Percentiles rank a stretch among this genome's conserved stretches.
Evolutionary conservation across 2,797 vertebrate species (phyloP).

Genomic region (Aselliscus stoliczkanus): DNA sequence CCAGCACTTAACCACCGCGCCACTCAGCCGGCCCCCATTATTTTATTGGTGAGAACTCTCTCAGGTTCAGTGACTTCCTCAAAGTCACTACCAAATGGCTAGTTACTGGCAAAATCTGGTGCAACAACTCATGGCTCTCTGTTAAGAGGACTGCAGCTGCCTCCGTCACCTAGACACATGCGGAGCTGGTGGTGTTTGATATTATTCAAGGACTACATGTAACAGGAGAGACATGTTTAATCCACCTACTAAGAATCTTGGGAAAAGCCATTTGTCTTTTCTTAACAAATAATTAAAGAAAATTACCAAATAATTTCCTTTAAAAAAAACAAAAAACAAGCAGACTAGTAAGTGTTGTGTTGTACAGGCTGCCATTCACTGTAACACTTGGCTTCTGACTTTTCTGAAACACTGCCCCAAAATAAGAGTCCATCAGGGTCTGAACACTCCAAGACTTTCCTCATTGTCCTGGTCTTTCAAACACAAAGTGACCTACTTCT

Average conservation of each 20-base stretch:
- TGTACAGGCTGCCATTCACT: not conserved
- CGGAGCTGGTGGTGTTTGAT: not conserved
- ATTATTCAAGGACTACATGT: not conserved
- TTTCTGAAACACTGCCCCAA: not conserved
- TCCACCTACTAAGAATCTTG: not conserved
- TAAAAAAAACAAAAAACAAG: not conserved
- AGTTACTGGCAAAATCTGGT: not conserved
- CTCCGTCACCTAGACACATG: not conserved
- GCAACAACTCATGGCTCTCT: not conserved
- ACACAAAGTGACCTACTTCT: slow-evolving; percentile 17
- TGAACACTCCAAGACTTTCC: not conserved
- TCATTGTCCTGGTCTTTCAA: not conserved
- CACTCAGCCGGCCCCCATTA: too few relatives aligned
- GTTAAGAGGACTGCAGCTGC: not conserved
- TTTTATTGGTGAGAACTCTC: not conserved
- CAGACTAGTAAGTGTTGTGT: not conserved
- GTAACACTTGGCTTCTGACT: not conserved
- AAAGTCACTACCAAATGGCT: not conserved
- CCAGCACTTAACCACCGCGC: too few relatives aligned
- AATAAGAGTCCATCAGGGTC: not conserved
- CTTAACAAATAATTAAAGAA: not conserved
- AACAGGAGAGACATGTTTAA: not conserved
- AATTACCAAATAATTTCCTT: not conserved
- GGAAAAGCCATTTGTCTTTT: not conserved
- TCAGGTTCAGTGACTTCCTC: not conserved